Conservation (phyloP, 1,140 invertebrate genomes). For the Atopsyche davidsoni region DNA sequence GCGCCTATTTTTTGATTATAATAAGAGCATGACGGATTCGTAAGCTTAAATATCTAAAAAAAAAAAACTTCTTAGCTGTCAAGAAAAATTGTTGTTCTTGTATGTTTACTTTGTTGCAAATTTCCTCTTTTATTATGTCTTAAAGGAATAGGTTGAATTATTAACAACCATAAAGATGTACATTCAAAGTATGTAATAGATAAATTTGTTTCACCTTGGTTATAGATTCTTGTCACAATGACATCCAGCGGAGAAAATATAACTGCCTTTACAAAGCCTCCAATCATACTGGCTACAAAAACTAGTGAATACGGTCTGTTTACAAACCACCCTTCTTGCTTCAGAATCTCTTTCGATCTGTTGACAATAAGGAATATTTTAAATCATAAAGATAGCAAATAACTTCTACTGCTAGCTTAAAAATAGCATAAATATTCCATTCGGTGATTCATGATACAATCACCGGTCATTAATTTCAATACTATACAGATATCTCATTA, state of each 20-base stretch:
- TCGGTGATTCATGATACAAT: no score
- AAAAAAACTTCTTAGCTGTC: no score
- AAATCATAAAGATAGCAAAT: no score
- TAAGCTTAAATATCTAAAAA: no score
- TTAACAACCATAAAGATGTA: neutral
- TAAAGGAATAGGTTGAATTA: neutral
- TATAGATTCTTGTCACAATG: constrained; percentile 83
- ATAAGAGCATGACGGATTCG: no score
- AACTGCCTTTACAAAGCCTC: constrained; percentile 66
- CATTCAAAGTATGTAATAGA: neutral
- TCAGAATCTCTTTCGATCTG: constrained; percentile 47
- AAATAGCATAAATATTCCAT: no score
- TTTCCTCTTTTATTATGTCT: neutral
- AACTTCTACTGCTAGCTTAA: no score
- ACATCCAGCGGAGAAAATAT: constrained; percentile 88
- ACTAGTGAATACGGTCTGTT: constrained; percentile 41
- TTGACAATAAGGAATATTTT: constrained; percentile 8
- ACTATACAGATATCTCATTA: no score
- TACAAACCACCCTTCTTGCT: constrained; percentile 39
- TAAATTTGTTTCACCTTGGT: constrained; percentile 59
- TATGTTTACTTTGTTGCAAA: no score
- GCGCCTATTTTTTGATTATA: no score
- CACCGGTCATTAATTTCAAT: no score
- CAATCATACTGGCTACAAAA: constrained; percentile 58
- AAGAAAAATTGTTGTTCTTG: no score